Evolutionary conservation across 2,113 vertebrate genomes (phyloP).

Genomic region (Calyptommatus sinebrachiatus): DNA sequence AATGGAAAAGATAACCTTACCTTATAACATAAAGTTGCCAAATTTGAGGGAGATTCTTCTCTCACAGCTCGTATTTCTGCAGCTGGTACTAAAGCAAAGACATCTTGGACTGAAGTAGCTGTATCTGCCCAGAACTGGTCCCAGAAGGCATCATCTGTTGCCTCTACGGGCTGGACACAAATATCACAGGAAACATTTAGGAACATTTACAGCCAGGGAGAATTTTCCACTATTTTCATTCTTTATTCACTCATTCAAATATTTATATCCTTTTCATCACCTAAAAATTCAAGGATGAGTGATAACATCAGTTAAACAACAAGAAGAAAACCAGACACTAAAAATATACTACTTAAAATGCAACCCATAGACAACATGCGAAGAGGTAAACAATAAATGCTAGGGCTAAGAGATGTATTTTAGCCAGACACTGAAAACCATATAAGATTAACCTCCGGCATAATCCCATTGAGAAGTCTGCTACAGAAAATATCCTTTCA

Average conservation of each 20-base stretch:
- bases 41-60: slow-evolving; percentile 95
- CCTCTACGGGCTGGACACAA: slow-evolving; percentile 88
- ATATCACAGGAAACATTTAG: slow-evolving; percentile 11
- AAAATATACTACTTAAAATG: no score
- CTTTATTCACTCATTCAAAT: no score
- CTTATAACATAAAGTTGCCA: slow-evolving; percentile 98
- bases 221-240: no score
- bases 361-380: no score
- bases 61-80: slow-evolving; percentile 96
- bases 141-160: slow-evolving; percentile 97
- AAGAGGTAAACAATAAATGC: no score
- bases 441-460: no score
- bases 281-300: no score
- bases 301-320: no score
- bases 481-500: no score
- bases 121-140: slow-evolving; percentile 98
- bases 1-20: slow-evolving; percentile 61
- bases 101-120: slow-evolving; percentile 94
- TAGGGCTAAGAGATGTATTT: neutral
- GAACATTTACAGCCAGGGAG: neutral
- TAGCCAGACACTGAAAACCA: neutral
- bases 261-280: no score
- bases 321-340: no score
- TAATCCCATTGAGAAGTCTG: no score
- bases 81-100: slow-evolving; percentile 94